Conservation (phyloP, 2,113 vertebrate species). For the Colossoma macropomum region DNA sequence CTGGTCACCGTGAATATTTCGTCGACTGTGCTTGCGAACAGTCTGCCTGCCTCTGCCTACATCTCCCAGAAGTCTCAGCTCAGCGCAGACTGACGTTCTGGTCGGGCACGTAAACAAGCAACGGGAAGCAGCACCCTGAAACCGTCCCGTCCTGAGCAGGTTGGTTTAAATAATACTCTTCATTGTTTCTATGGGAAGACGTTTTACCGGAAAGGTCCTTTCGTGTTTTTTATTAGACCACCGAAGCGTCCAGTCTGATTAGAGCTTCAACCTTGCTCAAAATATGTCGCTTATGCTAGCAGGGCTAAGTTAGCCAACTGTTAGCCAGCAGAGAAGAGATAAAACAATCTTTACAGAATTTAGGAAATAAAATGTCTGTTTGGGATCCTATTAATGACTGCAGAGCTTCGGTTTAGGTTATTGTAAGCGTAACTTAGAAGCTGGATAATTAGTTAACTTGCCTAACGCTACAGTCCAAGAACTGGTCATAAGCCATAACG, state of each 20-base stretch:
- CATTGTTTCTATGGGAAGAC: neutral
- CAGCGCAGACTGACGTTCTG: neutral
- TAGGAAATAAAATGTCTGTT: no score
- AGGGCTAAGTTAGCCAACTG: neutral
- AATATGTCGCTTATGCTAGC: neutral
- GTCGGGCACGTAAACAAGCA: constrained; percentile 31
- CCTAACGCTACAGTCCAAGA: no score
- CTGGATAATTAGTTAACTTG: no score
- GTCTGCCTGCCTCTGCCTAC: neutral
- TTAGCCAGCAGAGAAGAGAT: neutral
- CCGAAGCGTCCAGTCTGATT: neutral
- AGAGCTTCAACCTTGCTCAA: neutral
- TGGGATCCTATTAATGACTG: no score
- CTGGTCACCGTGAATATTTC: no score
- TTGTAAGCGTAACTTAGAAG: no score
- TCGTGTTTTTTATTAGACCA: neutral
- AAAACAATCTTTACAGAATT: no score
- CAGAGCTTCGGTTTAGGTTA: no score
- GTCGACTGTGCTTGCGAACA: no score
- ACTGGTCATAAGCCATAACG: no score
- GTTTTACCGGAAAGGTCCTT: neutral
- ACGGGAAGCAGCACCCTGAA: constrained; percentile 14
- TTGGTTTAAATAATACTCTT: neutral
- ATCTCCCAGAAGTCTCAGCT: constrained; percentile 33
- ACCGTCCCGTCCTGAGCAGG: neutral